Evolutionary conservation across 2,113 vertebrate species (phyloP).

Genomic region (Eleginops maclovinus): DNA sequence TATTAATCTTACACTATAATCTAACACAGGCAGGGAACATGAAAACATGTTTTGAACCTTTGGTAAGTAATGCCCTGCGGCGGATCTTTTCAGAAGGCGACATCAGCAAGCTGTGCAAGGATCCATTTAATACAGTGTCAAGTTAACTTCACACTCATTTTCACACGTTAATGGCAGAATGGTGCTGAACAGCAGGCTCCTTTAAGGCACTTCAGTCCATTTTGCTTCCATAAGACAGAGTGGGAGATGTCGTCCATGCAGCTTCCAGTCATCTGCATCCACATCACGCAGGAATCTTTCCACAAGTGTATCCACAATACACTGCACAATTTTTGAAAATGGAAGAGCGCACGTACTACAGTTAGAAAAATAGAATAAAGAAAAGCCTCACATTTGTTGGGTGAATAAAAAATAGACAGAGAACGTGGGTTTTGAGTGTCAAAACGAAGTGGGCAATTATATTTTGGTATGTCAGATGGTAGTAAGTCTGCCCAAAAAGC

Average conservation of each 20-base stretch:
- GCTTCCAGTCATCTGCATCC: too few relatives aligned
- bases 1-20: too few relatives aligned
- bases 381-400: background rate
- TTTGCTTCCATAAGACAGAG: slow-evolving; percentile 22
- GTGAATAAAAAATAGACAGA: background rate
- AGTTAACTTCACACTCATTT: slow-evolving; percentile 38
- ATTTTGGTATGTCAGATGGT: background rate
- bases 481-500: background rate
- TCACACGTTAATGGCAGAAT: slow-evolving; percentile 34
- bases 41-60: background rate
- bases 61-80: background rate
- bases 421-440: background rate
- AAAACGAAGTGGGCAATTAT: background rate
- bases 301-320: too few relatives aligned
- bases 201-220: slow-evolving; percentile 40
- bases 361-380: background rate
- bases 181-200: slow-evolving; percentile 19
- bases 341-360: background rate
- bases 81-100: slow-evolving; percentile 19
- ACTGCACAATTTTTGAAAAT: too few relatives aligned
- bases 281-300: too few relatives aligned
- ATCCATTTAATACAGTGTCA: slow-evolving; percentile 36
- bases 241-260: background rate
- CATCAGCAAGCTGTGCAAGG: slow-evolving; percentile 15
- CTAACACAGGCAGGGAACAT: too few relatives aligned